Evolutionary conservation across 1,140 invertebrate genomes (phyloP).

Genomic region (Drosophila tropicalis): DNA sequence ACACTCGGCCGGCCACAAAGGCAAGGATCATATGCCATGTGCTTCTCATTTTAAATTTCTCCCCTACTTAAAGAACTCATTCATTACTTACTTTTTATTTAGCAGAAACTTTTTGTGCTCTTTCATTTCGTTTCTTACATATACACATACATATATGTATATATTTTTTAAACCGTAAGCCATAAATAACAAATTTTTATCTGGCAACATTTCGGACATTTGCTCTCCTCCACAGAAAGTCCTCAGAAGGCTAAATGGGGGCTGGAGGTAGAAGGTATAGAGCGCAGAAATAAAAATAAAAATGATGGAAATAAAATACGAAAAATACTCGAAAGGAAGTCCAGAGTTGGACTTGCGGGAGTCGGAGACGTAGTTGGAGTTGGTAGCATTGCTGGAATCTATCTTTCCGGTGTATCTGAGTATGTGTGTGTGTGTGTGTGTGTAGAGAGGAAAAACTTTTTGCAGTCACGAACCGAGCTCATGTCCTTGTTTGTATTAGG

Average conservation of each 20-base stretch:
- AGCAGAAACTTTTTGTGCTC: slow-evolving; percentile 23
- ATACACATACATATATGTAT: too few relatives aligned
- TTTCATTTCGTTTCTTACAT: slow-evolving; percentile 13
- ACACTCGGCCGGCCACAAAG: background rate
- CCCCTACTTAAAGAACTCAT: background rate
- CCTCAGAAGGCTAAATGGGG: background rate
- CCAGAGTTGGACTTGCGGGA: slow-evolving; percentile 3
- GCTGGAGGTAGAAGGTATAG: slow-evolving; percentile 31
- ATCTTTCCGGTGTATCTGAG: slow-evolving; percentile 16
- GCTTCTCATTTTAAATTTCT: background rate
- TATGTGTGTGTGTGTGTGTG: background rate
- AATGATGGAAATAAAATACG: slow-evolving; percentile 80
- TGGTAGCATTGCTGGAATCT: slow-evolving; percentile 33
- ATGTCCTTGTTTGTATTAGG: slow-evolving; percentile 81
- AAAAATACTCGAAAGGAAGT: slow-evolving; percentile 56
- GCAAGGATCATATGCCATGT: too few relatives aligned
- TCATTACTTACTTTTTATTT: slow-evolving; percentile 17
- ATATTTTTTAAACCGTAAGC: slow-evolving; percentile 49
- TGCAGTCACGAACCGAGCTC: slow-evolving; percentile 77
- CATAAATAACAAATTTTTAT: slow-evolving; percentile 67
- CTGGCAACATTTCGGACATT: slow-evolving; percentile 65
- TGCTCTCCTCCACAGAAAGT: slow-evolving; percentile 38
- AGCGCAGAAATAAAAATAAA: slow-evolving; percentile 61
- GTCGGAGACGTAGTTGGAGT: background rate
- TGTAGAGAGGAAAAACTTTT: slow-evolving; percentile 64